Conservation (phyloP, 1,140 invertebrate genomes). For the Asobara japonica region DNA sequence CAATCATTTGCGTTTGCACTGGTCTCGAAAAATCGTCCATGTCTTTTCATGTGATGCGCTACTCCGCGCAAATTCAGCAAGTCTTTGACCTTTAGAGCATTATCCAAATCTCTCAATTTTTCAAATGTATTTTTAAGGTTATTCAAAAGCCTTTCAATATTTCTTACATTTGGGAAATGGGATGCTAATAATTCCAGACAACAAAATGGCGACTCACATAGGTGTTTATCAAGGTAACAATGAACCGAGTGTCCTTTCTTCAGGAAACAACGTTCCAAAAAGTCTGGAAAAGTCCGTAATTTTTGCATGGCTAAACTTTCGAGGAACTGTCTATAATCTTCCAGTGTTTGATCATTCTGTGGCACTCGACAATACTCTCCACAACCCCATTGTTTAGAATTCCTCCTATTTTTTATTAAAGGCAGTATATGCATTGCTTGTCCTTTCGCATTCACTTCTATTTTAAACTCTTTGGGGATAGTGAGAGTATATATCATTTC, state of each 20-base stretch:
- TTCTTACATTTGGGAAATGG: slow-evolving; percentile 22
- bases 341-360: too few relatives aligned
- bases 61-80: background rate
- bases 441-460: background rate
- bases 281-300: too few relatives aligned
- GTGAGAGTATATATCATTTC: background rate
- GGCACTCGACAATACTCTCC: background rate
- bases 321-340: too few relatives aligned
- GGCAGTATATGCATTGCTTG: background rate
- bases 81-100: background rate
- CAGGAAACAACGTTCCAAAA: background rate
- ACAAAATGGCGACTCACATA: background rate
- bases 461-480: background rate
- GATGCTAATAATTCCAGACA: slow-evolving; percentile 15
- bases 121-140: background rate
- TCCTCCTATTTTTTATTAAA: background rate
- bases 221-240: background rate
- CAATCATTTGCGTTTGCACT: too few relatives aligned
- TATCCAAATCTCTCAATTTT: background rate
- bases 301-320: too few relatives aligned
- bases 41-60: background rate
- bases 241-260: background rate
- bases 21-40: background rate
- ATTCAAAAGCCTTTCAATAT: slow-evolving; percentile 12
- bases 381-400: too few relatives aligned